Conservation (phyloP, 2,888 invertebrate species). For the Conops quadrifasciatus region DNA sequence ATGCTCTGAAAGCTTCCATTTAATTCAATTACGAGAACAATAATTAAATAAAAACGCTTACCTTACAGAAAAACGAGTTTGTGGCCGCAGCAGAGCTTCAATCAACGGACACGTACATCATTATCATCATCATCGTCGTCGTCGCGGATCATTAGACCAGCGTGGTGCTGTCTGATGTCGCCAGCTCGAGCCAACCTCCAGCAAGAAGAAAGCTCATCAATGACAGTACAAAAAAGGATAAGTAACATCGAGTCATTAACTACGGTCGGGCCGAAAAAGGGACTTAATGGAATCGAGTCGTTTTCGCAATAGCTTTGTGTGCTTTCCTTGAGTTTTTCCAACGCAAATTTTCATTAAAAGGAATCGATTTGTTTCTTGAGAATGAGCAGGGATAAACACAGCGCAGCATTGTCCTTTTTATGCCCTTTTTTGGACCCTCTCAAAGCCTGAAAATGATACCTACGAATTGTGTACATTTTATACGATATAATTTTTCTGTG, state of each 20-base stretch:
- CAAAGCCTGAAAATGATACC: too few relatives aligned
- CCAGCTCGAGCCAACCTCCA: too few relatives aligned
- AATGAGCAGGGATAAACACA: too few relatives aligned
- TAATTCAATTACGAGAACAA: conserved; percentile 38
- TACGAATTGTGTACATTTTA: too few relatives aligned
- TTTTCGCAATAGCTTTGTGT: neutral
- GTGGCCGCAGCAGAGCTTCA: conserved; percentile 51
- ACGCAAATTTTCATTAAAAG: neutral
- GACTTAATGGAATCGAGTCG: neutral
- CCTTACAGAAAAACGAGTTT: conserved; percentile 49
- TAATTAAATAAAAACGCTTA: conserved; percentile 52
- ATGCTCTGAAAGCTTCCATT: conserved; percentile 4
- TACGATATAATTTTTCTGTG: too few relatives aligned
- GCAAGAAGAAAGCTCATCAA: neutral
- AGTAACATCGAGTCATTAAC: conserved; percentile 35
- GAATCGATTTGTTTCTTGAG: too few relatives aligned
- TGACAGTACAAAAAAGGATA: neutral
- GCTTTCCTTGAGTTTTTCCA: neutral
- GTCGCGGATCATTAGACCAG: conserved; percentile 55
- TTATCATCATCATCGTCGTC: conserved; percentile 42
- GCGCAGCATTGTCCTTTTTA: too few relatives aligned
- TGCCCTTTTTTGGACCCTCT: too few relatives aligned
- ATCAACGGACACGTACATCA: conserved; percentile 41
- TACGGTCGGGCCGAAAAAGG: neutral
- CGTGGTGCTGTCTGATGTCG: conserved; percentile 24